phyloP scores from a whole-genome alignment of 2,888 invertebrate species.

The Pterostichus madidus region DNA sequence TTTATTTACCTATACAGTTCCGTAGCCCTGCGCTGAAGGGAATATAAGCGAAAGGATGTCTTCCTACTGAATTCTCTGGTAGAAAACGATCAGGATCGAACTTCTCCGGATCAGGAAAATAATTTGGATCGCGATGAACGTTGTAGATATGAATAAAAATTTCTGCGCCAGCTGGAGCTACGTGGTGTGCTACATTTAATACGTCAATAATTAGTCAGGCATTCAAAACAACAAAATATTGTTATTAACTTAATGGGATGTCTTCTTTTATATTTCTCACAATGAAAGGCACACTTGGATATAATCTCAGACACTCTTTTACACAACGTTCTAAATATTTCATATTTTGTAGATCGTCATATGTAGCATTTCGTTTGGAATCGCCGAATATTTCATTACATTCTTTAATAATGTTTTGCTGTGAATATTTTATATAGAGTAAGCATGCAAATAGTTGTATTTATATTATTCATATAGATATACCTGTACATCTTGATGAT shows the following conservation, averaged over 20 bases:
- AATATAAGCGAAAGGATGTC: constrained; percentile 83
- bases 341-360: constrained; percentile 81
- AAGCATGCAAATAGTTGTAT: not conserved
- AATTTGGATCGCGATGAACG: constrained; percentile 82
- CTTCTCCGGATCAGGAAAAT: constrained; percentile 82
- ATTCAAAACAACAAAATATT: constrained; percentile 7
- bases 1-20: constrained; percentile 83
- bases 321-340: constrained; percentile 83
- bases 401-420: constrained; percentile 77
- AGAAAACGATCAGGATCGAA: constrained; percentile 87
- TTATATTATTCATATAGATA: not conserved
- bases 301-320: constrained; percentile 83
- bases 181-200: constrained; percentile 76
- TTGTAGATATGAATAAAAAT: constrained; percentile 82
- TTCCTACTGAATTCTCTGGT: constrained; percentile 78
- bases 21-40: constrained; percentile 85
- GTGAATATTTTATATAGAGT: constrained; percentile 25
- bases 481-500: constrained; percentile 77
- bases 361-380: constrained; percentile 77
- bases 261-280: constrained; percentile 79
- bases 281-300: constrained; percentile 84
- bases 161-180: constrained; percentile 78
- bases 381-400: constrained; percentile 77
- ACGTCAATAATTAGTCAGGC: not conserved
- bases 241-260: constrained; percentile 70